phyloP scores from a whole-genome alignment of 2,888 invertebrate genomes.

The Amphimallon solstitiale region DNA sequence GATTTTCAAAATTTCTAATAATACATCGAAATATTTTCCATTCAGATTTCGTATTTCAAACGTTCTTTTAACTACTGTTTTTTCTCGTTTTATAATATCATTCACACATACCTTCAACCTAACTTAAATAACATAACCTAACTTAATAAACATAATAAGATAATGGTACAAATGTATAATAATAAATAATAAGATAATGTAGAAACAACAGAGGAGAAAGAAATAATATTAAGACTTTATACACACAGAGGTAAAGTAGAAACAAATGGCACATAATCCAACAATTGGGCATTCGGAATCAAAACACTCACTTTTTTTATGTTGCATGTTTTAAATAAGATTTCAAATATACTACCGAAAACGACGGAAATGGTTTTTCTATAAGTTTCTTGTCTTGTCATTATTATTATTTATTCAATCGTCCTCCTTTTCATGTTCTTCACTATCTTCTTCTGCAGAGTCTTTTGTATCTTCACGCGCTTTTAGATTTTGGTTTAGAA shows the following conservation, averaged over 20 bases:
- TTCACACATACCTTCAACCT: slow-evolving; percentile 23
- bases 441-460: slow-evolving; percentile 61
- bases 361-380: slow-evolving; percentile 15
- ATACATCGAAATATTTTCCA: slow-evolving; percentile 2
- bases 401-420: slow-evolving; percentile 47
- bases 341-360: neutral
- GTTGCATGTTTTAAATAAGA: neutral
- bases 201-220: too few species aligned
- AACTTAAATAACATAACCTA: slow-evolving; percentile 22
- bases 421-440: slow-evolving; percentile 60
- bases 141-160: slow-evolving; percentile 3
- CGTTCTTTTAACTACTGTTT: slow-evolving; percentile 11
- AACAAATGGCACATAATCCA: too few species aligned
- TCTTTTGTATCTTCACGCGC: slow-evolving; percentile 60
- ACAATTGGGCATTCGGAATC: too few species aligned
- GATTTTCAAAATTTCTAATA: neutral
- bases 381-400: neutral
- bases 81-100: slow-evolving; percentile 18
- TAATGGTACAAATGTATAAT: neutral
- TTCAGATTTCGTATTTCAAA: neutral
- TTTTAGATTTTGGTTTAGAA: too few species aligned
- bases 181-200: too few species aligned
- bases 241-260: neutral
- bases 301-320: too few species aligned
- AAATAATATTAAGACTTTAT: neutral